Evolutionary conservation across 2,888 invertebrate genomes (phyloP).

Genomic region (Lithophane leautieri): DNA sequence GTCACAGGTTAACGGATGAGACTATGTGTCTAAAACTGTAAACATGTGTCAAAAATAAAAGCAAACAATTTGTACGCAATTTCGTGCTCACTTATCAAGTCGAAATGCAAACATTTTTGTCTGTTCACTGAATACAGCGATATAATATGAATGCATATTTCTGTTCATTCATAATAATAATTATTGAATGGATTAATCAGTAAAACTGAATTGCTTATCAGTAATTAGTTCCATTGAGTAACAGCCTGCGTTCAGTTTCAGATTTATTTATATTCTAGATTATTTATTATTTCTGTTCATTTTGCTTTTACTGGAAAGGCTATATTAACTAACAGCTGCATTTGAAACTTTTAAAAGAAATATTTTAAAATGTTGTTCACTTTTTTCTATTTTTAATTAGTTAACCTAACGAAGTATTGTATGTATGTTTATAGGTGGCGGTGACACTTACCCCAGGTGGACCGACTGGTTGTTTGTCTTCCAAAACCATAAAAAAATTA

Average conservation of each 20-base stretch:
- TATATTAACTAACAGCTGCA: slow-evolving; percentile 7
- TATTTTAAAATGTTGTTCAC: not conserved
- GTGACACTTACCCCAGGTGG: not conserved
- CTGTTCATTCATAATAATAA: slow-evolving; percentile 32
- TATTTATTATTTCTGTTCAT: slow-evolving; percentile 2
- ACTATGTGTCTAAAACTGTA: too few species aligned
- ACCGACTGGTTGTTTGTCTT: not conserved
- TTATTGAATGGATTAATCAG: slow-evolving; percentile 37
- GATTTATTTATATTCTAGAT: slow-evolving; percentile 11
- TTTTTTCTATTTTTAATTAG: slow-evolving; percentile 7
- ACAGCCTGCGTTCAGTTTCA: not conserved
- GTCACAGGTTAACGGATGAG: too few species aligned
- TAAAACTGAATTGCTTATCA: slow-evolving; percentile 42
- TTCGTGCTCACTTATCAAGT: not conserved
- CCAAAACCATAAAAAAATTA: not conserved
- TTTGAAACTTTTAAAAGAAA: slow-evolving; percentile 1
- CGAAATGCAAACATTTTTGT: slow-evolving; percentile 7
- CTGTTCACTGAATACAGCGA: slow-evolving; percentile 38
- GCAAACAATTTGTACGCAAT: not conserved
- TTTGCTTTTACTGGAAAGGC: slow-evolving; percentile 28
- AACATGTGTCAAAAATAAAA: too few species aligned
- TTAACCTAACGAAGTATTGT: not conserved
- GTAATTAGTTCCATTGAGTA: slow-evolving; percentile 49
- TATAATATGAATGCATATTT: slow-evolving; percentile 25
- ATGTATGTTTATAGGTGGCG: too few species aligned